Conservation (phyloP, 2,888 invertebrate species). For the Drosophila buzzatii region DNA sequence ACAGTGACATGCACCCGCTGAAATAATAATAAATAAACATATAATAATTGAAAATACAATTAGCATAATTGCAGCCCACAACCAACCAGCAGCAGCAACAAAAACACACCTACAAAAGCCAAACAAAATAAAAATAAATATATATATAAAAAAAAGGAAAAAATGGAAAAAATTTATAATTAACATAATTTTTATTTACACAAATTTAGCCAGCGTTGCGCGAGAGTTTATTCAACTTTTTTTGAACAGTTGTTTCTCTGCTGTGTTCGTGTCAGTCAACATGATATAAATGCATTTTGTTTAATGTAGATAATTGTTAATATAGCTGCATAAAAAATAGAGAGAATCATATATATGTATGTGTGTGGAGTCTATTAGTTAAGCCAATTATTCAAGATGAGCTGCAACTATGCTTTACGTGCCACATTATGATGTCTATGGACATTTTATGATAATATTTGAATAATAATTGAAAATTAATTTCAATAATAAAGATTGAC, state of each 20-base stretch:
- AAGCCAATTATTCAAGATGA: slow-evolving; percentile 15
- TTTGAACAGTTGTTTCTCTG: slow-evolving; percentile 11
- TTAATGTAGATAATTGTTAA: slow-evolving; percentile 6
- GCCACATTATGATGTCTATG: background rate
- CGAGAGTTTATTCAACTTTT: slow-evolving; percentile 33
- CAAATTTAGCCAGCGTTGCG: slow-evolving; percentile 63
- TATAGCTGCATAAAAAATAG: background rate
- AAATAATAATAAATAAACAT: slow-evolving; percentile 79
- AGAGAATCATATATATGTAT: too few species aligned
- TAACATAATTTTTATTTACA: slow-evolving; percentile 78
- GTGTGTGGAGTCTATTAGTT: slow-evolving; percentile 15
- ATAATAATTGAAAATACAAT: slow-evolving; percentile 80
- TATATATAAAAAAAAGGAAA: slow-evolving; percentile 2
- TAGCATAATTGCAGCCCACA: slow-evolving; percentile 71
- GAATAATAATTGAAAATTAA: slow-evolving; percentile 8
- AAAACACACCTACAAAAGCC: slow-evolving; percentile 30
- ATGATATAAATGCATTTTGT: slow-evolving; percentile 6
- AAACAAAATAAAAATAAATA: slow-evolving; percentile 5
- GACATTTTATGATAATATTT: background rate
- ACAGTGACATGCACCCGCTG: slow-evolving; percentile 24
- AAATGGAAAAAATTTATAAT: slow-evolving; percentile 49
- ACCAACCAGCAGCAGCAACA: slow-evolving; percentile 19
- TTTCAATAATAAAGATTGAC: background rate
- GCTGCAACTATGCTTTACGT: background rate
- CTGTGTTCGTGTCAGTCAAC: background rate